These are phyloP conservation scores for Umimayanthus chanpuru DNA, from an alignment of 92 coral and sea anemone species.

Conservation along the genomic window DNA sequence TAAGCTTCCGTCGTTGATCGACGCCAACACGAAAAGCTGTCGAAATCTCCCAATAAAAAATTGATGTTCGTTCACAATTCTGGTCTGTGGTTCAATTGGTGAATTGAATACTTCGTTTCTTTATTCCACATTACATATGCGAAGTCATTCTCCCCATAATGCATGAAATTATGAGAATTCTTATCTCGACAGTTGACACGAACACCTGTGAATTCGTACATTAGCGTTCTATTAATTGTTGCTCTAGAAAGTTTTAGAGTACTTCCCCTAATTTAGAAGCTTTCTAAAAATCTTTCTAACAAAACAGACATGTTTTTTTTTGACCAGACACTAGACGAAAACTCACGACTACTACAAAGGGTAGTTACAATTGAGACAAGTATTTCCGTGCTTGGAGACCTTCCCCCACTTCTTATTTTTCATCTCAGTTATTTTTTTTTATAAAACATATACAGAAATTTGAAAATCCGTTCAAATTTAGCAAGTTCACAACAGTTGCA, in stretches of 20 bases:
- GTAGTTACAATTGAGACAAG: not conserved
- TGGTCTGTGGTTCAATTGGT: constrained; percentile 14
- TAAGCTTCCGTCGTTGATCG: not conserved
- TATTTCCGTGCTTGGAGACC: not conserved
- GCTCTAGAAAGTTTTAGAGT: not conserved
- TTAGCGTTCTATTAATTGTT: not conserved
- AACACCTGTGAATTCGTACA: not conserved
- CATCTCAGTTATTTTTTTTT: not conserved
- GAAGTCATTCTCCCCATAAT: constrained; percentile 30
- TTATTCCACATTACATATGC: constrained; percentile 20
- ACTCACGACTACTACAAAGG: not conserved
- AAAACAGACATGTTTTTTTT: not conserved
- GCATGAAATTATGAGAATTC: constrained; percentile 7
- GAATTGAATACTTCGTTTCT: constrained; percentile 4
- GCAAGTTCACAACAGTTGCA: not conserved
- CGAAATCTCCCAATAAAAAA: constrained; percentile 6
- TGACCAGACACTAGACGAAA: not conserved
- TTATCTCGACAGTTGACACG: constrained; percentile 1
- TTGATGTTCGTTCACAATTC: constrained; percentile 21
- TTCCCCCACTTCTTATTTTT: not conserved
- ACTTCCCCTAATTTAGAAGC: not conserved
- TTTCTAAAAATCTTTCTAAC: not conserved
- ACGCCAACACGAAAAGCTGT: not conserved
- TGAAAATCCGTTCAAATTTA: not conserved
- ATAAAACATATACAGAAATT: not conserved